Conservation (phyloP, 35 echinoderm and acorn worm genomes). For the Diadema setosum region DNA sequence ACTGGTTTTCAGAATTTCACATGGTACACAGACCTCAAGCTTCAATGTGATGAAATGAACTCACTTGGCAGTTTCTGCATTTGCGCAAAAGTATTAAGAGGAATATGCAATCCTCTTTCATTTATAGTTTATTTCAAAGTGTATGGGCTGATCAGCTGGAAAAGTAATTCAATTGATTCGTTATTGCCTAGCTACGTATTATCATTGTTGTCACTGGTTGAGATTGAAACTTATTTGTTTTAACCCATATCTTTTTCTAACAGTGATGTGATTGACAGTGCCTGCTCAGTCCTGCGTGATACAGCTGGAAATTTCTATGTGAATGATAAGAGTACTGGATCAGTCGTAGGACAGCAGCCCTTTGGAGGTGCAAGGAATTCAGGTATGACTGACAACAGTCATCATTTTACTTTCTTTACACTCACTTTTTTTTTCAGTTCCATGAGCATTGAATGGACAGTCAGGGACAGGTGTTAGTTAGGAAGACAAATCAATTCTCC, state of each 20-base stretch:
- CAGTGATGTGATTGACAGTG: conserved; percentile 67
- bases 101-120: too few species aligned
- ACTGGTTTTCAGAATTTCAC: too few species aligned
- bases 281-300: conserved; percentile 49
- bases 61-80: too few species aligned
- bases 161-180: too few species aligned
- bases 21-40: too few species aligned
- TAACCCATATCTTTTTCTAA: conserved; percentile 20
- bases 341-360: conserved; percentile 93
- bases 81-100: too few species aligned
- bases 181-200: too few species aligned
- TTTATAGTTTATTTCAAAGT: too few species aligned
- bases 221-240: too few species aligned
- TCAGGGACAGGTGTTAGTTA: neutral
- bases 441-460: neutral
- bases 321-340: conserved; percentile 93
- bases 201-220: too few species aligned
- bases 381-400: conserved; percentile 41
- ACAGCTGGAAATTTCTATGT: conserved; percentile 97
- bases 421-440: neutral
- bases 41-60: too few species aligned
- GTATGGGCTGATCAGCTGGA: too few species aligned
- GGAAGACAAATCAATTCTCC: neutral
- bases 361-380: conserved; percentile 95
- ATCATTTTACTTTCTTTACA: neutral